phyloP scores from a whole-genome alignment of 2,888 invertebrate genomes.

The Eupithecia exiguata region DNA sequence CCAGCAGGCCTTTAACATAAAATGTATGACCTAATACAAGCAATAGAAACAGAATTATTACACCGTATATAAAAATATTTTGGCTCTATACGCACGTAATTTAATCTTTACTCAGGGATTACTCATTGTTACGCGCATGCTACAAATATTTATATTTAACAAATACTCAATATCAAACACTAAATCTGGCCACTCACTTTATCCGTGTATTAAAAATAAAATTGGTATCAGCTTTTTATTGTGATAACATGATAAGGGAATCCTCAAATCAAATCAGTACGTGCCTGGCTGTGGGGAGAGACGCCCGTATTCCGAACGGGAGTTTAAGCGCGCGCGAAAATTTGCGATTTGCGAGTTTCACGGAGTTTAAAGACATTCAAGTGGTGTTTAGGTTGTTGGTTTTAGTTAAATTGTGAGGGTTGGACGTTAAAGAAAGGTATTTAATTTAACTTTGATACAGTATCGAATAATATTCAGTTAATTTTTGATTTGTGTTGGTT shows the following conservation, averaged over 20 bases:
- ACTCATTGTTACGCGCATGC: not conserved
- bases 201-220: slow-evolving; percentile 34
- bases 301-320: not conserved
- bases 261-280: slow-evolving; percentile 23
- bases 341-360: slow-evolving; percentile 11
- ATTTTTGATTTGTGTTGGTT: not conserved
- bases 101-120: not conserved
- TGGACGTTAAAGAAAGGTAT: not conserved
- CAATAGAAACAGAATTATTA: too few species aligned
- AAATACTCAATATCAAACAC: slow-evolving; percentile 24
- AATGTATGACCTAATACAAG: not conserved
- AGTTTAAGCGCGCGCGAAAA: slow-evolving; percentile 19
- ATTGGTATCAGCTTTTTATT: slow-evolving; percentile 22
- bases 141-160: slow-evolving; percentile 11
- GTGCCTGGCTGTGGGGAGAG: not conserved
- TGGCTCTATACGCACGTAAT: not conserved
- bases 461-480: not conserved
- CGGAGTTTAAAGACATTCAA: not conserved
- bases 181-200: slow-evolving; percentile 36
- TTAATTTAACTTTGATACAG: not conserved
- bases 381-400: not conserved
- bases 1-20: too few species aligned
- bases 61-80: slow-evolving; percentile 1
- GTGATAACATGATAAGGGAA: slow-evolving; percentile 28
- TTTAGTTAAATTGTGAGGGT: not conserved